Conservation (phyloP, 2,888 invertebrate genomes). For the Fabriciana adippe region DNA sequence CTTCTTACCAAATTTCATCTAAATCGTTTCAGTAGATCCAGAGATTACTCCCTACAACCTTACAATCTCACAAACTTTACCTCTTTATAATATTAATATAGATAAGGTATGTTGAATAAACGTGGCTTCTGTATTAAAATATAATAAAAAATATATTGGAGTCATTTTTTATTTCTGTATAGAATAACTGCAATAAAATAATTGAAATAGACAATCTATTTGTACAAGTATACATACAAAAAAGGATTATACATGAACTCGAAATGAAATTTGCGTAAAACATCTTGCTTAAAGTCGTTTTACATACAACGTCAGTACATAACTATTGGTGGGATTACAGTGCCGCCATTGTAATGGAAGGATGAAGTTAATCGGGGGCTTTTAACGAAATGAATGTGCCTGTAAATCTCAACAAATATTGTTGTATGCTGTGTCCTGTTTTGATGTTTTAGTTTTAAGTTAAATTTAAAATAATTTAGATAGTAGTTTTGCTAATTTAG, state of each 20-base stretch:
- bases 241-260: background rate
- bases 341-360: constrained; percentile 38
- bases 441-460: constrained; percentile 26
- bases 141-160: too few species aligned
- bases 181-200: too few species aligned
- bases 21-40: too few species aligned
- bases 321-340: constrained; percentile 39
- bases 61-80: too few species aligned
- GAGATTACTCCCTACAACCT: too few species aligned
- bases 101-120: too few species aligned
- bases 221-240: background rate
- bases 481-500: constrained; percentile 4
- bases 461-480: constrained; percentile 7
- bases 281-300: constrained; percentile 21
- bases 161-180: too few species aligned
- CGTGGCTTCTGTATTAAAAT: too few species aligned
- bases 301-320: constrained; percentile 31
- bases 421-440: constrained; percentile 17
- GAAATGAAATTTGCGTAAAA: constrained; percentile 24
- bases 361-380: constrained; percentile 42
- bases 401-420: constrained; percentile 38
- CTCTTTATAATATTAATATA: too few species aligned
- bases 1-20: too few species aligned
- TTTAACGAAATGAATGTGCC: constrained; percentile 41
- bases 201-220: too few species aligned